Evolutionary conservation across 1,140 invertebrate genomes (phyloP), one percentile per base, ranked within the genome.

Genomic region (Arion vulgaris): DNA sequence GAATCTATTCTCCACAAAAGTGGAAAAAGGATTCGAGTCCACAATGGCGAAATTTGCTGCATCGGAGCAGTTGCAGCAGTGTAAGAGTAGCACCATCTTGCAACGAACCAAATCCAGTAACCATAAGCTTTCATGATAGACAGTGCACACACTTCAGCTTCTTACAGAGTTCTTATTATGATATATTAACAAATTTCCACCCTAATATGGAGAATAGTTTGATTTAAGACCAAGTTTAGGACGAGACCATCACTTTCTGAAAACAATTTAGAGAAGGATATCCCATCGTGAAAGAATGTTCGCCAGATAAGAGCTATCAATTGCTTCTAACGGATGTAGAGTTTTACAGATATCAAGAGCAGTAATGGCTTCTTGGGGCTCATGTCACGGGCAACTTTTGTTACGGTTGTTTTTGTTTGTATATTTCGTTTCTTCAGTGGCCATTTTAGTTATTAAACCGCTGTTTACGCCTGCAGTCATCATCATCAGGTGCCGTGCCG

Each of bases 321-420:
- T 9, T 57, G 74, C 49, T 23, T 11, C 41, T 4, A 11, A 53
- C 7, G 23, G 49, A 77, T 49, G 11, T 0, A 57, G 74, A 77
- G 74, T 77, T 77, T 79, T 49, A 79, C 38, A 41, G 17, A 32
- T 79, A 79, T 57, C 57, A 79, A 57, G 53, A 80, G 41, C 87
- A 89, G 49, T 98, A 99, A 93, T 99, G 98, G 98, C 99, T 99
- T 90, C 99, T 99, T 92, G 98, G 99, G 11, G 98, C 98, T 34
- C 98, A 99, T 96, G 98, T 99, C 53, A 99, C 99, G 87, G 98
- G 99, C 94, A 95, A 87, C 94, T 99, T 76, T 96, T 99, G 91
- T 94, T 99, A 81, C 98, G 98, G 92, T 95, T 99, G 87, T 99
- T 99, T 94, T 98, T 99, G 93, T 94, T 98, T 78, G 97, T 99